Percentiles rank a stretch among this genome's conserved stretches.
Evolutionary conservation across 2,888 invertebrate genomes (phyloP).

Genomic region (Brassicogethes aeneus): DNA sequence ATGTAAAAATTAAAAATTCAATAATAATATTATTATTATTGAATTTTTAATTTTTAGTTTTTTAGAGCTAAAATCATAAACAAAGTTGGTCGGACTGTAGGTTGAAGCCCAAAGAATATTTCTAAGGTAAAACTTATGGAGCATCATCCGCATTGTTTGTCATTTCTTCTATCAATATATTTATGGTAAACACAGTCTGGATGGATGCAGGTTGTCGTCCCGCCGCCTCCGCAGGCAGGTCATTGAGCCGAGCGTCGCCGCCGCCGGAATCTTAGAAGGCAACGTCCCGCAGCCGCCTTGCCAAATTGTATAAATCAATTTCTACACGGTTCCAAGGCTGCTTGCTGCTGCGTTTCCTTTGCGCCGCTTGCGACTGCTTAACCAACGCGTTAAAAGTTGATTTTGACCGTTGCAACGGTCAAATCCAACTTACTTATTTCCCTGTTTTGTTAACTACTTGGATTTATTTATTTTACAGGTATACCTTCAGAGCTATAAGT

Average conservation of each 20-base stretch:
- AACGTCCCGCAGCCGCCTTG: conserved; percentile 17
- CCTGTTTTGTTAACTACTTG: too few relatives aligned
- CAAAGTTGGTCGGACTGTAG: too few relatives aligned
- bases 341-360: not conserved
- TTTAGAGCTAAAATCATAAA: too few relatives aligned
- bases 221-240: conserved; percentile 3
- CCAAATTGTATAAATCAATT: conserved; percentile 24
- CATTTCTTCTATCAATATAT: not conserved
- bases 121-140: not conserved
- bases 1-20: too few relatives aligned
- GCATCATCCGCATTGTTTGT: not conserved
- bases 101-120: too few relatives aligned
- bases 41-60: too few relatives aligned
- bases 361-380: not conserved
- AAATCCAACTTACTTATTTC: too few relatives aligned
- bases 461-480: too few relatives aligned
- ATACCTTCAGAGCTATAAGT: too few relatives aligned
- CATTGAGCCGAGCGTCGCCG: conserved; percentile 14
- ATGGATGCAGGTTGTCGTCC: conserved; percentile 6
- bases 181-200: not conserved
- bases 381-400: too few relatives aligned
- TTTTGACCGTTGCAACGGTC: too few relatives aligned
- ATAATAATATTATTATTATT: too few relatives aligned
- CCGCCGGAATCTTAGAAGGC: conserved; percentile 18
- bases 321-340: conserved; percentile 15